Evolutionary conservation across 2,888 invertebrate genomes (phyloP), one percentile per base, ranked within the genome.

Genomic region (Callinectes sapidus): DNA sequence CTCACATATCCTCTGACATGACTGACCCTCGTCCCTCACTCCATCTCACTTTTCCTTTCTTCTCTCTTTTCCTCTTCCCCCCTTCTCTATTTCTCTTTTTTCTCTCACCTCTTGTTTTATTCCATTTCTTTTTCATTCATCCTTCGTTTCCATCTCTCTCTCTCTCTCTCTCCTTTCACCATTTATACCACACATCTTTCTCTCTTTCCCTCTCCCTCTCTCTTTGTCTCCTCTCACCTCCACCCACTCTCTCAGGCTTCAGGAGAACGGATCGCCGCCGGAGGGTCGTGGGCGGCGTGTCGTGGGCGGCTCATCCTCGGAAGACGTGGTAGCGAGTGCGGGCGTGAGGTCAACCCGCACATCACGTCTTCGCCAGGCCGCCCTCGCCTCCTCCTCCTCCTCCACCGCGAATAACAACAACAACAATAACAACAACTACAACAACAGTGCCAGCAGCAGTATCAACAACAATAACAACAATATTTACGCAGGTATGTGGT

Each of bases 341-440:
- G 87, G 90, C 71, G 97, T 97, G 95, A 96, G 97, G 96, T 97
- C 97, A 95, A 97, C 97, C 92, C 96, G 97, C 95, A 96, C 97
- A 61, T 97, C 97, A 94, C 96, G 97, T 95, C 96, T 97, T 94
- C 96, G 97, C 95, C 97, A 97, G 14, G 95, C 95, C 81, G 95
- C 95, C 35, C 89, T 77, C 55, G 39, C 89, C 39, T 86, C 89
- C 55, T 28, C n/a, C n/a, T n/a, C 92, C 89, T 71, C 61, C 86
- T 23, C 54, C 42, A 85, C 91, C 90, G 88, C 90, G 81, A 90
- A 42, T 61, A 87, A 88, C 81, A 77, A 71, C 48, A 89, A 91
- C 66, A 87, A 55, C 91, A 91, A 48, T 85, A 85, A 23, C 18
- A 90, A 85, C 23, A 91, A 92, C 91, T 89, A 93, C 93, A 39